These are phyloP conservation scores for Oryctes rhinoceros DNA, from an alignment of 1,140 invertebrate species.

Conservation along the genomic window DNA sequence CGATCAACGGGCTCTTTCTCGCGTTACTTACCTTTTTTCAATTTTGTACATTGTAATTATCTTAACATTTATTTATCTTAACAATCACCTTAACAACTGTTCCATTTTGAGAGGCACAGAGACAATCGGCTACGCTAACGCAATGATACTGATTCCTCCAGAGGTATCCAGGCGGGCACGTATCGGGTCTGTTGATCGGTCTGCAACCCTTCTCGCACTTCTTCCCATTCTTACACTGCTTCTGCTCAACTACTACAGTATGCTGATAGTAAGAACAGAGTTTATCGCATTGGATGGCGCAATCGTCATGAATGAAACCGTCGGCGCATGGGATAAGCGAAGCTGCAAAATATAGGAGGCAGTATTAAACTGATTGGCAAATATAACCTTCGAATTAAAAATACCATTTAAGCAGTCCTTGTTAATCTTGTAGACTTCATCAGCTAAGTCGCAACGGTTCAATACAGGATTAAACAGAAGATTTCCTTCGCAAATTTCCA, in stretches of 20 bases:
- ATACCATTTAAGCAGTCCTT: slow-evolving; percentile 65
- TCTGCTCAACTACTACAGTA: slow-evolving; percentile 51
- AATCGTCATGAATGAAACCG: slow-evolving; percentile 62
- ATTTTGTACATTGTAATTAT: slow-evolving; percentile 38
- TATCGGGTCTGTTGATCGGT: slow-evolving; percentile 47
- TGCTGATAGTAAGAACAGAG: slow-evolving; percentile 65
- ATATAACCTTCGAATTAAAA: neutral
- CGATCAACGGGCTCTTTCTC: too few species aligned
- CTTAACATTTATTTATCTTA: too few species aligned
- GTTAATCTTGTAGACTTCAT: slow-evolving; percentile 67
- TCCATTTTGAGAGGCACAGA: slow-evolving; percentile 71
- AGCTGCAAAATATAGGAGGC: neutral
- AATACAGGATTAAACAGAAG: slow-evolving; percentile 70
- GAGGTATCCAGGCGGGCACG: slow-evolving; percentile 59
- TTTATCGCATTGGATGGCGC: slow-evolving; percentile 65
- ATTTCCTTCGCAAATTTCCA: slow-evolving; percentile 68
- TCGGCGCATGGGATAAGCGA: slow-evolving; percentile 57
- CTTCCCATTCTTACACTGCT: slow-evolving; percentile 59
- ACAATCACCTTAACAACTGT: slow-evolving; percentile 70
- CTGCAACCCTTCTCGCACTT: slow-evolving; percentile 65
- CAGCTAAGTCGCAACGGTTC: slow-evolving; percentile 71
- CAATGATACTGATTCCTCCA: slow-evolving; percentile 77
- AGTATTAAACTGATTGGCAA: neutral
- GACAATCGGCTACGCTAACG: slow-evolving; percentile 74
- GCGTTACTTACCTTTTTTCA: too few species aligned